Evolutionary conservation across 2,888 invertebrate species (phyloP).

Genomic region (Galerucella pusilla): DNA sequence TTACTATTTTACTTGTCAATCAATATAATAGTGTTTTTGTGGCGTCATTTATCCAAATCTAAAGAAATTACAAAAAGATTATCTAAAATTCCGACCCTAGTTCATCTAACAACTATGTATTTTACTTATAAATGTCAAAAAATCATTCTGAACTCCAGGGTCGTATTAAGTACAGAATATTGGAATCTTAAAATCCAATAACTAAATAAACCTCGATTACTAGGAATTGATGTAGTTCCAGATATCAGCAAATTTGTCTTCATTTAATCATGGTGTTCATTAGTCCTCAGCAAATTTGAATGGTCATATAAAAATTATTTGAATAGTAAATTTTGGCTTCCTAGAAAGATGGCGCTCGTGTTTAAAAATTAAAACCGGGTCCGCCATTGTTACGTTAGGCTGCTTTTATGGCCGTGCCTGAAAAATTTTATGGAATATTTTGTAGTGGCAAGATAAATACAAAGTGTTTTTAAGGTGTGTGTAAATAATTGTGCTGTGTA

Average conservation of each 20-base stretch:
- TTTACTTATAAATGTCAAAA: conserved; percentile 6
- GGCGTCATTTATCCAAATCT: too few species aligned
- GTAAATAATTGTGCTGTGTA: conserved; percentile 42
- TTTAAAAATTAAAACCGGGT: conserved; percentile 63
- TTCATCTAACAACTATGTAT: background rate
- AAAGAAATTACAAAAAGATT: too few species aligned
- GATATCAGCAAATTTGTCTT: background rate
- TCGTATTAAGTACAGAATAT: conserved; percentile 4
- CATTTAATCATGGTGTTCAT: background rate
- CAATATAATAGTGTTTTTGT: too few species aligned
- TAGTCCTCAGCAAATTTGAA: background rate
- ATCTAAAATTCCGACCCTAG: too few species aligned
- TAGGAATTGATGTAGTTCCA: background rate
- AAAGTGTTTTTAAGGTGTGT: conserved; percentile 53
- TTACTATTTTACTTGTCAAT: too few species aligned
- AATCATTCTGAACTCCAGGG: conserved; percentile 15
- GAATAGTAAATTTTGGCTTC: conserved; percentile 11
- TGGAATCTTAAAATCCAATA: background rate
- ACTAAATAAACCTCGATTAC: background rate
- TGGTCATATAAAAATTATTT: background rate
- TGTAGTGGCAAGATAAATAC: conserved; percentile 50
- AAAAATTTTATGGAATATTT: conserved; percentile 56
- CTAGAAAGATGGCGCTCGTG: conserved; percentile 59
- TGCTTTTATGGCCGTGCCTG: conserved; percentile 62
- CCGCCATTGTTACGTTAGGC: conserved; percentile 66